Percentiles rank a stretch among this genome's conserved stretches.
These are phyloP conservation scores for Cynopterus sphinx DNA, from an alignment of 2,797 vertebrate genomes.

Conservation along the genomic window DNA sequence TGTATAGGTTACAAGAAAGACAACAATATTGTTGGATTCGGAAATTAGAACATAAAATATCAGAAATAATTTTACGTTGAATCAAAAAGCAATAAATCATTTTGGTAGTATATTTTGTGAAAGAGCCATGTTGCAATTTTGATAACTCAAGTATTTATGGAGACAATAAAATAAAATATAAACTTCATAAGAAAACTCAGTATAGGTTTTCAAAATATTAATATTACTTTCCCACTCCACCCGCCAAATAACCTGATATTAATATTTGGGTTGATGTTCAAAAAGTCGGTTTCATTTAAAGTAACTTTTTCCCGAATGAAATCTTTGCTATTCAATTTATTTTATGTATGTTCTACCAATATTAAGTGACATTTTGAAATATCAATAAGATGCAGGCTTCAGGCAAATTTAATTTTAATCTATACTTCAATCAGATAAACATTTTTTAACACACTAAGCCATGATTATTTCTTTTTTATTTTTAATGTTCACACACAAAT, in stretches of 20 bases:
- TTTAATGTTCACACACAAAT: neutral
- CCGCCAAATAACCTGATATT: neutral
- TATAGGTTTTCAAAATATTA: neutral
- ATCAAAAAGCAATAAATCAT: neutral
- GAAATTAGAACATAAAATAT: neutral
- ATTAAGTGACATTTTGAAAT: constrained; percentile 84
- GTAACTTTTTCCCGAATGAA: constrained; percentile 53
- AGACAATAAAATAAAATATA: neutral
- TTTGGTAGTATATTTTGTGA: neutral
- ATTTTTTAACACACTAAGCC: constrained; percentile 66
- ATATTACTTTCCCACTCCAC: neutral
- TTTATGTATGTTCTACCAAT: constrained; percentile 67
- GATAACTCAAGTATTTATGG: neutral
- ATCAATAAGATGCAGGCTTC: constrained; percentile 81
- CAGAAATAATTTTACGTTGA: neutral
- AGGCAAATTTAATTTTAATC: constrained; percentile 80
- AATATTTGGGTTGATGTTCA: neutral
- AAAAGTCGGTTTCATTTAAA: constrained; percentile 40
- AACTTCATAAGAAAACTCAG: neutral
- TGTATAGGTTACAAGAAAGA: neutral
- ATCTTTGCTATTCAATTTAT: constrained; percentile 45
- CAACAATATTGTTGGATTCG: neutral
- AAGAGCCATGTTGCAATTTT: neutral
- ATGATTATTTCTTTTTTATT: constrained; percentile 68
- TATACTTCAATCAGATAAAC: constrained; percentile 48